Evolutionary conservation across 2,113 vertebrate species (phyloP).

Genomic region (Centropus bengalensis): DNA sequence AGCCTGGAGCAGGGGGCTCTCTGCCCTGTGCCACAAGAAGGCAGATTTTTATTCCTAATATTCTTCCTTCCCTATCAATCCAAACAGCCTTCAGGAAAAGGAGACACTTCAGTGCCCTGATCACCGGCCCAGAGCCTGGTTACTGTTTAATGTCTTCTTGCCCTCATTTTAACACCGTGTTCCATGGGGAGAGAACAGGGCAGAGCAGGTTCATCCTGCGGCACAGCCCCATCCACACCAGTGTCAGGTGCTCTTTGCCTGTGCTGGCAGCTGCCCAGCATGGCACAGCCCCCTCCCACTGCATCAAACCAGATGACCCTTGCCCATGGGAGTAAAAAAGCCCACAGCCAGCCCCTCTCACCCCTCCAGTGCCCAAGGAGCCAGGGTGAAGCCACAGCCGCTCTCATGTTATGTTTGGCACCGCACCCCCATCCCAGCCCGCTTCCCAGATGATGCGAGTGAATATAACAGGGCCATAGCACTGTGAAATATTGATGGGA

Average conservation of each 20-base stretch:
- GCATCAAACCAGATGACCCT: fast-evolving
- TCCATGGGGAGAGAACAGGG: background rate
- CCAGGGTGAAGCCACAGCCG: background rate
- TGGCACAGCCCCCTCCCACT: background rate
- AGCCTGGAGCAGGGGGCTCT: background rate
- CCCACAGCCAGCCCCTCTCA: background rate
- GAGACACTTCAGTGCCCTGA: background rate
- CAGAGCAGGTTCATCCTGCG: background rate
- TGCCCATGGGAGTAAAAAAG: fast-evolving
- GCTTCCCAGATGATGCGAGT: background rate
- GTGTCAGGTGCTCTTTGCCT: background rate
- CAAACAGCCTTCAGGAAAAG: background rate
- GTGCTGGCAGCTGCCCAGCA: background rate
- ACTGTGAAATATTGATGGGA: slow-evolving; percentile 53
- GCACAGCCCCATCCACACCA: fast-evolving
- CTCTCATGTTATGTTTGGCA: slow-evolving; percentile 24
- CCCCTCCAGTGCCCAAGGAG: background rate
- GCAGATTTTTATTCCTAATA: background rate
- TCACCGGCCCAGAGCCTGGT: background rate
- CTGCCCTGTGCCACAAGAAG: fast-evolving
- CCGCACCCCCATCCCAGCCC: background rate
- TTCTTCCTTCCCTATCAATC: background rate
- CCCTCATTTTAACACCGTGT: background rate
- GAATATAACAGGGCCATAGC: slow-evolving; percentile 17
- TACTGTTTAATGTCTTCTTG: slow-evolving; percentile 8